Conservation (phyloP, 2,113 vertebrate species). For the Stegostoma tigrinum region DNA sequence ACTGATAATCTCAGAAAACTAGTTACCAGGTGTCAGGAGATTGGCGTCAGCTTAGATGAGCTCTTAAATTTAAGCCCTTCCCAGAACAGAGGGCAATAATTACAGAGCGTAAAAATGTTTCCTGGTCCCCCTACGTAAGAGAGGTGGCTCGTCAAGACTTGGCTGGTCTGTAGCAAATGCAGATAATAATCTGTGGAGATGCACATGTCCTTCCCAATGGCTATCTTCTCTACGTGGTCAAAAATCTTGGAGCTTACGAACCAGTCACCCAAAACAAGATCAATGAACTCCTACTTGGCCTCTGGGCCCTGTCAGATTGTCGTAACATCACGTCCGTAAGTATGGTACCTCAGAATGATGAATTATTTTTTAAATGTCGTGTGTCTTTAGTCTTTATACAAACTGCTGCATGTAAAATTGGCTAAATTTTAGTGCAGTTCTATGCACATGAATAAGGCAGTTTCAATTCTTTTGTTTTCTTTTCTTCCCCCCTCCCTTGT, state of each 20-base stretch:
- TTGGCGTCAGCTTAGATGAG: constrained; percentile 92
- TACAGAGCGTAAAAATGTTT: constrained; percentile 52
- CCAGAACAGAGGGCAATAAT: constrained; percentile 75
- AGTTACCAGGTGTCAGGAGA: constrained; percentile 85
- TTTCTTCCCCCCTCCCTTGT: constrained; percentile 45
- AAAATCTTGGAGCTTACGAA: constrained; percentile 47
- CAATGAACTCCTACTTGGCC: constrained; percentile 73
- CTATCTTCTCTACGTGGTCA: constrained; percentile 31
- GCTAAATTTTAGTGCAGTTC: constrained; percentile 60
- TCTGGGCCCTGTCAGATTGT: constrained; percentile 73
- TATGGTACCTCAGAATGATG: constrained; percentile 88
- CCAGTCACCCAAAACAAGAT: constrained; percentile 60
- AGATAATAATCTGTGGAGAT: constrained; percentile 16
- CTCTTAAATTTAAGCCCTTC: constrained; percentile 78
- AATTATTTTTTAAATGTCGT: constrained; percentile 67
- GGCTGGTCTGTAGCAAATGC: constrained; percentile 56
- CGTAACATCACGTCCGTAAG: constrained; percentile 89
- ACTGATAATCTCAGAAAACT: constrained; percentile 85
- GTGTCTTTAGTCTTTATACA: constrained; percentile 65
- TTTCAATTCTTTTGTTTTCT: constrained; percentile 54
- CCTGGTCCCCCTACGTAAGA: constrained; percentile 17
- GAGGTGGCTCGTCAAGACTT: constrained; percentile 54
- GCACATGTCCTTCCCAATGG: background rate
- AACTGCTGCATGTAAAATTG: constrained; percentile 67
- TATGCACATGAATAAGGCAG: constrained; percentile 61